Evolutionary conservation across 2,888 invertebrate genomes (phyloP).

Genomic region (Argyresthia albistria): DNA sequence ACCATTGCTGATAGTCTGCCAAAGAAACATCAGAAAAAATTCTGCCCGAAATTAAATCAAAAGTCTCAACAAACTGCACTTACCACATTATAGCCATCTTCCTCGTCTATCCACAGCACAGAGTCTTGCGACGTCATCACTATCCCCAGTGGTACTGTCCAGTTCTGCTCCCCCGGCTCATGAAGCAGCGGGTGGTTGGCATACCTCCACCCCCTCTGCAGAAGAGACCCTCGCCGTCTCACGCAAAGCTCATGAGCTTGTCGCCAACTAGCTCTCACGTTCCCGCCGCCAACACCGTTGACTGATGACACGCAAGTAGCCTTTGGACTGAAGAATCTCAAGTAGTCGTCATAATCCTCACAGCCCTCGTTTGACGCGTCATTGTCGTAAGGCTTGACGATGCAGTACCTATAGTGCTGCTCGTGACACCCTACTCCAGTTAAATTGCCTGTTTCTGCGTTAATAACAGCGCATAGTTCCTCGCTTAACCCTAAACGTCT

Average conservation of each 20-base stretch:
- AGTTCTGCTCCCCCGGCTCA: conserved; percentile 14
- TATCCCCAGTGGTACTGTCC: conserved; percentile 41
- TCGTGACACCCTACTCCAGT: conserved; percentile 44
- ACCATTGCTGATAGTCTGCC: too few relatives aligned
- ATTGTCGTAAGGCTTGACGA: conserved; percentile 38
- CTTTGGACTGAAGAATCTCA: conserved; percentile 41
- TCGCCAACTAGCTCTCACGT: conserved; percentile 49
- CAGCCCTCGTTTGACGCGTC: conserved; percentile 30
- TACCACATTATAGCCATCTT: conserved; percentile 26
- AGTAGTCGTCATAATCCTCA: conserved; percentile 22
- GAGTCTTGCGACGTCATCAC: conserved; percentile 24
- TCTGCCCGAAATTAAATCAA: too few relatives aligned
- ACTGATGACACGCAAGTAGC: conserved; percentile 40
- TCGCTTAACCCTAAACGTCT: conserved; percentile 26
- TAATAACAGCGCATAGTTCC: conserved; percentile 38
- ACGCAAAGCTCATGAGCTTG: conserved; percentile 41
- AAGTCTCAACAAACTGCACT: conserved; percentile 6
- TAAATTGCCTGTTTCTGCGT: conserved; percentile 35
- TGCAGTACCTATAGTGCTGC: conserved; percentile 47
- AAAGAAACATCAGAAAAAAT: too few relatives aligned
- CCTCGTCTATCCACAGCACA: conserved; percentile 25
- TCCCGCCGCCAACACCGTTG: conserved; percentile 29
- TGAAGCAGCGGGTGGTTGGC: conserved; percentile 36
- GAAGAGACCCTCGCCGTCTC: conserved; percentile 32
- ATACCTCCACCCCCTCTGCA: conserved; percentile 56